Conservation (phyloP, 2,888 invertebrate genomes). For the Yponomeuta plumbellus region DNA sequence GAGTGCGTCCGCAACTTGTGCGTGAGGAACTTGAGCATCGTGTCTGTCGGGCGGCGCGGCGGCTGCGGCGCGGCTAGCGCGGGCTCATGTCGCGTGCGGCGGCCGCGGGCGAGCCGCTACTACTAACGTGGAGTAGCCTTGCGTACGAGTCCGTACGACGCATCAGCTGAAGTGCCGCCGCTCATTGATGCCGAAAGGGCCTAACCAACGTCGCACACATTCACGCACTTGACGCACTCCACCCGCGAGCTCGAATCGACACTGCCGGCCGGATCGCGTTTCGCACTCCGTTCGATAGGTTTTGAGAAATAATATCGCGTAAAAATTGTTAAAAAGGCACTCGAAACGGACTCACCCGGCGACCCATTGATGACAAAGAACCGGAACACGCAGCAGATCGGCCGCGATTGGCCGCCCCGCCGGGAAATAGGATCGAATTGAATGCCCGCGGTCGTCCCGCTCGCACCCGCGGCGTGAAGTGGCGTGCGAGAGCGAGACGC, state of each 20-base stretch:
- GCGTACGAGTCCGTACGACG: conserved; percentile 56
- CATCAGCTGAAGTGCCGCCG: conserved; percentile 74
- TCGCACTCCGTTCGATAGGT: conserved; percentile 14
- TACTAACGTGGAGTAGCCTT: conserved; percentile 68
- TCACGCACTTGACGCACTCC: neutral
- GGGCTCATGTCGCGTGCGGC: conserved; percentile 12
- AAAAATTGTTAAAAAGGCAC: conserved; percentile 52
- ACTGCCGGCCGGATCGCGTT: conserved; percentile 16
- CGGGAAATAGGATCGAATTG: conserved; percentile 71
- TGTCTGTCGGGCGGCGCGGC: conserved; percentile 46
- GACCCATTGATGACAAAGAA: conserved; percentile 85
- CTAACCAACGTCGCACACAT: conserved; percentile 40
- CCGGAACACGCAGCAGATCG: conserved; percentile 77
- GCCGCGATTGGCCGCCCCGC: conserved; percentile 77
- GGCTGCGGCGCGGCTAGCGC: neutral
- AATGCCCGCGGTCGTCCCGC: conserved; percentile 58
- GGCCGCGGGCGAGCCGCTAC: conserved; percentile 59
- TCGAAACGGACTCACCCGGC: conserved; percentile 77
- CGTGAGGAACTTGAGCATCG: conserved; percentile 91
- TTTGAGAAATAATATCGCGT: conserved; percentile 37
- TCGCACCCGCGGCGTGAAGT: conserved; percentile 24
- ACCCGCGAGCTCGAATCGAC: neutral
- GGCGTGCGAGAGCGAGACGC: conserved; percentile 44
- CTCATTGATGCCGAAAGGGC: conserved; percentile 63
- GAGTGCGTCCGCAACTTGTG: conserved; percentile 91